A percentile compares a stretch with the other conserved stretches of the same genome.
These are phyloP conservation scores for Hephaestus fuliginosus DNA, from an alignment of 2,797 vertebrate genomes.

Conservation along the genomic window DNA sequence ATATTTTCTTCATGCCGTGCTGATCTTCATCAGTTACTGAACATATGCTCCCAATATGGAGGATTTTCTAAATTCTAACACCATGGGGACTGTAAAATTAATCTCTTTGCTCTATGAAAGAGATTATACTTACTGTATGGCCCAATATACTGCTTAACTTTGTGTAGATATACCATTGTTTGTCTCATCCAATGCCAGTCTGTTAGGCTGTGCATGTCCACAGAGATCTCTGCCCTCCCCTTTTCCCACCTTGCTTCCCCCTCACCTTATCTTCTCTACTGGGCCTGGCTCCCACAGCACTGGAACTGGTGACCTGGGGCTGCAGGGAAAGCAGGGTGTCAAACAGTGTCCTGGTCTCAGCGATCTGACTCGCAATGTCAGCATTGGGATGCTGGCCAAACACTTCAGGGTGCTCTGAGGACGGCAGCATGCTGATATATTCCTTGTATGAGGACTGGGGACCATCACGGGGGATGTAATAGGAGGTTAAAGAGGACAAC, in stretches of 20 bases:
- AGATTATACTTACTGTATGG: background rate
- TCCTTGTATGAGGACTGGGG: constrained; percentile 84
- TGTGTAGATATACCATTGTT: background rate
- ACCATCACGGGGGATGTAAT: constrained; percentile 90
- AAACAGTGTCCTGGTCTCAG: constrained; percentile 88
- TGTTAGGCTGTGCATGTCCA: background rate
- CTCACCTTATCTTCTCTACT: constrained; percentile 89
- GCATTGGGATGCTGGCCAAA: constrained; percentile 94
- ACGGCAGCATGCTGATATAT: constrained; percentile 85
- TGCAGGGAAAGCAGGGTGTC: constrained; percentile 92
- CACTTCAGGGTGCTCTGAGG: constrained; percentile 89
- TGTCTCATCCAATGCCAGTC: background rate
- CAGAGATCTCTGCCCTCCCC: background rate
- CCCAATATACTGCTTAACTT: background rate
- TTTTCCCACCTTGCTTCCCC: no score
- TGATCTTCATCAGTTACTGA: background rate
- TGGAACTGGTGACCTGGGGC: constrained; percentile 85
- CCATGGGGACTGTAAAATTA: background rate
- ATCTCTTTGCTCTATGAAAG: background rate
- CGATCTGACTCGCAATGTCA: constrained; percentile 91
- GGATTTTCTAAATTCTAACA: background rate
- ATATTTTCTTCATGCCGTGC: background rate
- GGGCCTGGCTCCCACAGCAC: constrained; percentile 65
- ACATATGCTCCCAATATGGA: background rate
- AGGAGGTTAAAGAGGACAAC: constrained; percentile 84